Percentiles rank a stretch among this genome's conserved stretches.
Conservation (phyloP, 1,140 invertebrate genomes). For the Vanessa tameamea region DNA sequence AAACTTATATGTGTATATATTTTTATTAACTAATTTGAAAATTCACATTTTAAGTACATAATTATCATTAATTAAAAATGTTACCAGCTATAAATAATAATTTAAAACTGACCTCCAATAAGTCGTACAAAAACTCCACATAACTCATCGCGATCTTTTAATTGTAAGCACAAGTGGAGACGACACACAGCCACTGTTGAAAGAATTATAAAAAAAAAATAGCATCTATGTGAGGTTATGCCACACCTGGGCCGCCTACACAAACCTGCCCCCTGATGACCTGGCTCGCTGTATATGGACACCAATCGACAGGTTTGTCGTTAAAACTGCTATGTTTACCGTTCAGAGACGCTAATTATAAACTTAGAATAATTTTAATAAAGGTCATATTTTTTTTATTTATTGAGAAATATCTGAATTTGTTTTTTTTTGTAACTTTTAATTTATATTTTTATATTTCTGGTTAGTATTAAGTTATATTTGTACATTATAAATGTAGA, state of each 20-base stretch:
- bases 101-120: constrained; percentile 41
- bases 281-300: constrained; percentile 54
- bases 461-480: neutral
- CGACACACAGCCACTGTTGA: constrained; percentile 38
- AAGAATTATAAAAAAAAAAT: constrained; percentile 50
- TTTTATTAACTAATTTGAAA: neutral
- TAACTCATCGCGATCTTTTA: constrained; percentile 40
- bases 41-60: neutral
- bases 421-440: neutral
- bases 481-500: constrained; percentile 14
- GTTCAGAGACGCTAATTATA: constrained; percentile 28
- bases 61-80: too few species aligned
- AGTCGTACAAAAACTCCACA: constrained; percentile 47
- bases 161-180: constrained; percentile 2
- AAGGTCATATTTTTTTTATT: constrained; percentile 3
- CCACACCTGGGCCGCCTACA: constrained; percentile 62
- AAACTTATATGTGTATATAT: neutral
- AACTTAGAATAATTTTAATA: constrained; percentile 4
- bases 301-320: constrained; percentile 53
- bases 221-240: constrained; percentile 39
- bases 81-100: constrained; percentile 16
- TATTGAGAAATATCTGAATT: neutral
- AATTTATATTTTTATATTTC: neutral
- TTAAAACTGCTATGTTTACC: constrained; percentile 34
- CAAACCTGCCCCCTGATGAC: constrained; percentile 36